Base-by-base conservation (phyloP, 2,888 invertebrate genomes). In the Oscheius sp. region DNA sequence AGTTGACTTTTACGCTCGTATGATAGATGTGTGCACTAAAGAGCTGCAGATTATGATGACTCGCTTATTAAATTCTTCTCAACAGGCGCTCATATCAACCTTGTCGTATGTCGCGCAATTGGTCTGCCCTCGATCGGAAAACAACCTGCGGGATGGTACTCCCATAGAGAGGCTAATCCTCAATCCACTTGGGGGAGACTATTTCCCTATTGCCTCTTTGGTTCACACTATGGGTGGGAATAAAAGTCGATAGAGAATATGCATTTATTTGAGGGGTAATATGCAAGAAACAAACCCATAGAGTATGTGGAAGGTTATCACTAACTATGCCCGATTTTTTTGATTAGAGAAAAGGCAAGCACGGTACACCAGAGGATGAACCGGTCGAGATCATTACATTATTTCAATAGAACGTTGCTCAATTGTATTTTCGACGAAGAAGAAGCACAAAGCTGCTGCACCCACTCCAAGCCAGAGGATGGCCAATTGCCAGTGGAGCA, bases 401-500 rank as follows among this genome's bases (percentile, higher is more conserved):
- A 61, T 61, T 61, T 61, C 61, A 20, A 61, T 45, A 12, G 29
- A 10, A 12, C 29, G 31, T 25, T 23, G 29, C 45, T 61, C 61
- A 29, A 42, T 37, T 15, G 17, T 25, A 27, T 65, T 65, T 10
- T 65, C 57, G 37, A 31, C 53, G 20, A 29, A 39, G 50, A 78
- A 63, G 50, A 75, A 78, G 42, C 67, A 65, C 25, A 73, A 4
- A 2, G 71, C 61, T 2, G 74, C 71, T 2, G 55, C 46, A n/a
- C 68, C 42, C 20, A 68, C 72, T 12, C 65, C 66, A 6, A 71
- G 17, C 12, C 31, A 55, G 46, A 88, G 72, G 31, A 88, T 87
- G 6, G 88, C 70, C 10, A 88, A 82, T 81, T 88, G 88, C 83
- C 85, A 87, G 37, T 87, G 82, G 10, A 88, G 84, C 27, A 79